These are phyloP conservation scores for Periophthalmus modestus DNA, from an alignment of 2,113 vertebrate species.

Conservation along the genomic window DNA sequence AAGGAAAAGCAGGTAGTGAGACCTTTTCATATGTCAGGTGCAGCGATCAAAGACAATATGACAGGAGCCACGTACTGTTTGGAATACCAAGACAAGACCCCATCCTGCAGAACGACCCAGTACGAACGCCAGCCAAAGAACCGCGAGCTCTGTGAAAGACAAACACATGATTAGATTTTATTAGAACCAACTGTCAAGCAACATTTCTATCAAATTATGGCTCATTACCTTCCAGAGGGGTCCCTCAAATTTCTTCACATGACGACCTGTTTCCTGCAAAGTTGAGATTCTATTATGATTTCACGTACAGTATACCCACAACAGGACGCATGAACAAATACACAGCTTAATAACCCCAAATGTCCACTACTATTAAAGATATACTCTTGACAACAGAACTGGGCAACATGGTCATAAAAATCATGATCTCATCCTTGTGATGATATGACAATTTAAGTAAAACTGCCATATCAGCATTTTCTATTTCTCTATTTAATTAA, in stretches of 20 bases:
- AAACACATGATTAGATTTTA: background rate
- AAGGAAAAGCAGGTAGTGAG: conserved; percentile 12
- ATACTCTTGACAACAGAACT: no score
- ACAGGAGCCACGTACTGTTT: conserved; percentile 86
- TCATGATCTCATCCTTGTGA: no score
- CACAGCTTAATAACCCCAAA: no score
- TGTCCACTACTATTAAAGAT: no score
- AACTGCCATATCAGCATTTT: no score
- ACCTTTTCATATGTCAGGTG: conserved; percentile 23
- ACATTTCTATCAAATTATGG: background rate
- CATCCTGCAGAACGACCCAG: conserved; percentile 92
- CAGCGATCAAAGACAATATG: conserved; percentile 18
- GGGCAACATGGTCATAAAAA: no score
- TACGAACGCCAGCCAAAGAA: conserved; percentile 92
- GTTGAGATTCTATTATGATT: conserved; percentile 17
- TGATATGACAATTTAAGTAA: no score
- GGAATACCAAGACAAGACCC: conserved; percentile 93
- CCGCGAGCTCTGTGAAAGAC: conserved; percentile 82
- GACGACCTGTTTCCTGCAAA: conserved; percentile 77
- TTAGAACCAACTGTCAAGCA: background rate
- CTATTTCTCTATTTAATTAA: no score
- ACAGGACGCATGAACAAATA: no score
- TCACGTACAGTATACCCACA: background rate
- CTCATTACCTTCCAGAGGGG: conserved; percentile 87
- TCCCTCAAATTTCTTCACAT: conserved; percentile 85